Evolutionary conservation across 2,113 vertebrate genomes (phyloP).

Genomic region (Neofelis nebulosa): DNA sequence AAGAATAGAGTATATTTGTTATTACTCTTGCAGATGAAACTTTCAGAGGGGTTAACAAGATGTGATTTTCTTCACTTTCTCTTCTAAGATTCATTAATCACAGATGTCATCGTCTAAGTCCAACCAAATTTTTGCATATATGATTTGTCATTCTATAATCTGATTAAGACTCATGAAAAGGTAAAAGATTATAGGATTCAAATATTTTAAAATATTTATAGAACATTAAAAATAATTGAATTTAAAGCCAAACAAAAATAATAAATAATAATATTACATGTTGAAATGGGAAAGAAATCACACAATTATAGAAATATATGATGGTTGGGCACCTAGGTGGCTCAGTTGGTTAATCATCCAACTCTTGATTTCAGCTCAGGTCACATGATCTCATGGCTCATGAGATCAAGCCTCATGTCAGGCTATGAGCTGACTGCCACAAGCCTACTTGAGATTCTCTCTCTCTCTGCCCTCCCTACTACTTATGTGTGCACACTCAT

Average conservation of each 20-base stretch:
- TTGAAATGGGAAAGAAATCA: slow-evolving; percentile 57
- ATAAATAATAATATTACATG: background rate
- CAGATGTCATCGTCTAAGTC: background rate
- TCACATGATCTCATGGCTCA: too few species aligned
- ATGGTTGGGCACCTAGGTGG: background rate
- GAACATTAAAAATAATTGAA: background rate
- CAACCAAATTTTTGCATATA: background rate
- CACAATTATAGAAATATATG: slow-evolving; percentile 23
- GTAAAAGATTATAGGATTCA: background rate
- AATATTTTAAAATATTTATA: background rate
- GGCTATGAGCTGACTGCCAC: too few species aligned
- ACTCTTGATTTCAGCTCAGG: too few species aligned
- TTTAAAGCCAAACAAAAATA: slow-evolving; percentile 62
- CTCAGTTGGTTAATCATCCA: too few species aligned
- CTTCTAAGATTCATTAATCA: background rate
- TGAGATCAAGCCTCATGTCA: too few species aligned
- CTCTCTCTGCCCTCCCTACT: too few species aligned
- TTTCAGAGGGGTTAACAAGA: background rate
- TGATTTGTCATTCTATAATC: background rate
- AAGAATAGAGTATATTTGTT: background rate
- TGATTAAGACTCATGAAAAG: background rate
- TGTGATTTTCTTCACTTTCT: background rate
- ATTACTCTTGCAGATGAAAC: background rate
- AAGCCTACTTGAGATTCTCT: too few species aligned
- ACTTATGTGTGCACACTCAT: too few species aligned